Evolutionary conservation across 2,888 invertebrate genomes (phyloP).

Genomic region (Elegia similella): DNA sequence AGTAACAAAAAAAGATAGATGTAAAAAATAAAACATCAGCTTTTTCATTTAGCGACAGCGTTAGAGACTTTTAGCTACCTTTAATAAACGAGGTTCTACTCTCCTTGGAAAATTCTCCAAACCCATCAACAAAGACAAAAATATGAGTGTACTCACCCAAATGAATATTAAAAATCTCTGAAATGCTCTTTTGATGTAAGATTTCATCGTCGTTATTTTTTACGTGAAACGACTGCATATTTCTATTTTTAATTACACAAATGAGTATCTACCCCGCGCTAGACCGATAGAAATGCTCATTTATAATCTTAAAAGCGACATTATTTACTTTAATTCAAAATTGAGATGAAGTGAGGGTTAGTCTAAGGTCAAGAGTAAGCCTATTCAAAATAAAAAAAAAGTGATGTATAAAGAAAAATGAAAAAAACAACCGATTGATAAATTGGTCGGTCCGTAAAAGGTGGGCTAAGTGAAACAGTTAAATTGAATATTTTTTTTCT

Average conservation of each 20-base stretch:
- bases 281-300: conserved; percentile 1
- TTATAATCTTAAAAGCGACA: conserved; percentile 9
- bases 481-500: too few relatives aligned
- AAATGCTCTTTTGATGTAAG: neutral
- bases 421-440: conserved; percentile 16
- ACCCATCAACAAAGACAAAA: too few relatives aligned
- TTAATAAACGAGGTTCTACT: too few relatives aligned
- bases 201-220: neutral
- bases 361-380: too few relatives aligned
- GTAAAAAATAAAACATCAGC: too few relatives aligned
- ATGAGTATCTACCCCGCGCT: neutral
- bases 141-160: too few relatives aligned
- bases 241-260: conserved; percentile 5
- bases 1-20: too few relatives aligned
- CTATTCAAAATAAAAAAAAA: too few relatives aligned
- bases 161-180: too few relatives aligned
- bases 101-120: too few relatives aligned
- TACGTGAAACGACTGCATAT: neutral
- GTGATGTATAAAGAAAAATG: conserved; percentile 4
- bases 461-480: conserved; percentile 23
- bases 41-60: too few relatives aligned
- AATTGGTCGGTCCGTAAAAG: conserved; percentile 5
- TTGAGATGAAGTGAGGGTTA: conserved; percentile 1
- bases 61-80: too few relatives aligned
- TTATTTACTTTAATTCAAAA: conserved; percentile 14